Evolutionary conservation across 2,797 vertebrate species (phyloP), one percentile per base, ranked within the genome.

Genomic region (Loriculus beryllinus): DNA sequence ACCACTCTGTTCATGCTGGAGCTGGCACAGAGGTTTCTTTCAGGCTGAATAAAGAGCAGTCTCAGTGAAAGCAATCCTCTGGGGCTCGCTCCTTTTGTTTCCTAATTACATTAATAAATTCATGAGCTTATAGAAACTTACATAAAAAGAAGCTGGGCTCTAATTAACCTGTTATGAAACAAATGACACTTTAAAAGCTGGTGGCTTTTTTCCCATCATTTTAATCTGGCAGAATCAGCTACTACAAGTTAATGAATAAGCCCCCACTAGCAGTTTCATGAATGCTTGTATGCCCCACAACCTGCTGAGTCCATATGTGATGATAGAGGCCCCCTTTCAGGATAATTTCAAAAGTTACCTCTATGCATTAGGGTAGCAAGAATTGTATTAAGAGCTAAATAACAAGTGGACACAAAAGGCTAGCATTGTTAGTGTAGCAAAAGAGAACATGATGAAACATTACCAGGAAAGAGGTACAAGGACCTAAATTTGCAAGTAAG

Each of bases 271-370:
- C 4, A 71, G 51, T 52, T 62, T 72, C 57, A 37, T 31, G 39
- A 91, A 60, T 26, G 15, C 28, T 26, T 88, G 11, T 7, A 72
- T 21, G 15, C 5, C 25, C 21, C 45, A 28, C 26, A 77, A 78
- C 8, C 25, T 28, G 23, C 31, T 40, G 37, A 62, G 11, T 3
- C 12, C 39, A 10, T 1, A 4, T 20, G 29, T 1, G 0, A 26
- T 19, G 12, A 21, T 7, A 78, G 39, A 43, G 22, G 19, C 4
- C 6, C 8, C 28, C 18, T 82, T 82, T 47, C 43, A 83, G 20
- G 45, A 35, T 7, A n/a, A n/a, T 62, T 79, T 42, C 62, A 17
- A 37, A 76, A 60, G 26, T 35, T 69, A 82, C 10, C 68, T n/a
- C 29, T 60, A 48, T 35, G 16, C 10, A 28, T 18, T 52, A 59